Percentiles rank a stretch among this genome's conserved stretches.
phyloP scores from a whole-genome alignment of 2,797 vertebrate species.

The Channallabes apus region DNA sequence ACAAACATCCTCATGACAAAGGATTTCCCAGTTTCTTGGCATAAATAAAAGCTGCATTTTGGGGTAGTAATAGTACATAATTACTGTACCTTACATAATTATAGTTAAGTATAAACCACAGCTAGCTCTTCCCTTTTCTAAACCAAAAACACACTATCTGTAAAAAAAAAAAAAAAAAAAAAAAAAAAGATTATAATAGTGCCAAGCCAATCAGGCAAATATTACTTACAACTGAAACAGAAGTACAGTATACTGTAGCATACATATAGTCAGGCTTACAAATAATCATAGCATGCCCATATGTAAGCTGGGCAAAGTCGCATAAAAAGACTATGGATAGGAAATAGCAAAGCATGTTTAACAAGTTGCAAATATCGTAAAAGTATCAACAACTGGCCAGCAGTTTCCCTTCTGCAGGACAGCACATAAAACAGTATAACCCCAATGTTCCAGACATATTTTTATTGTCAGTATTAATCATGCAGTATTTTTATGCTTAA shows the following conservation, averaged over 20 bases:
- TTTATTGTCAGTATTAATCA: constrained; percentile 14
- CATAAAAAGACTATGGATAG: background rate
- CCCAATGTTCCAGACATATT: background rate
- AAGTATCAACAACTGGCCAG: background rate
- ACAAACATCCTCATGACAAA: too few relatives aligned
- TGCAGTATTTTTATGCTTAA: background rate
- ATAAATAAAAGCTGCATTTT: too few relatives aligned
- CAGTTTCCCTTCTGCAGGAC: background rate
- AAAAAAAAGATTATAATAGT: background rate
- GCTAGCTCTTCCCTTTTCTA: background rate
- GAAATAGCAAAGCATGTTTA: background rate
- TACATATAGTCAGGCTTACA: background rate
- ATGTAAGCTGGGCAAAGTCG: background rate
- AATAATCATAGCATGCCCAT: background rate
- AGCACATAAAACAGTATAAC: background rate
- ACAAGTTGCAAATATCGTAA: background rate
- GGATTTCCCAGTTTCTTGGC: too few relatives aligned
- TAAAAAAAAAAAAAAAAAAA: background rate
- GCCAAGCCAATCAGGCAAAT: background rate
- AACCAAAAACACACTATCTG: background rate
- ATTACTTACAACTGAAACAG: background rate
- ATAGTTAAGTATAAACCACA: background rate
- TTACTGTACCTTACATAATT: too few relatives aligned
- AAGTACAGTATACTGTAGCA: background rate
- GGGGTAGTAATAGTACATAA: too few relatives aligned